Conservation (phyloP, 2,113 vertebrate genomes). For the Trogon melanurus region DNA sequence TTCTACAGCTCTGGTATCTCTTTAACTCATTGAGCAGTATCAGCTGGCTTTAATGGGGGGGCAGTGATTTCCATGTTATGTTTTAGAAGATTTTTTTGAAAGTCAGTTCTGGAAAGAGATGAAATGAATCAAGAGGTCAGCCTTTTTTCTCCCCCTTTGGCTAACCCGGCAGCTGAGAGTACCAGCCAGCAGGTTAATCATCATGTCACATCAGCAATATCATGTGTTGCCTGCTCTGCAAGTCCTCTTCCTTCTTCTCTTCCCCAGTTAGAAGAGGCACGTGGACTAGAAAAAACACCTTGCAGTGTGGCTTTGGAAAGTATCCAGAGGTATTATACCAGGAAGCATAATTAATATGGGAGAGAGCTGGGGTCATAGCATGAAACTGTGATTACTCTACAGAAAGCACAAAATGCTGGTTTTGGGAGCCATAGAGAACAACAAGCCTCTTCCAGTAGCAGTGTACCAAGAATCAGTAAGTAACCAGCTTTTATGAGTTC, state of each 20-base stretch:
- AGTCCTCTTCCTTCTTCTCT: not conserved
- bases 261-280: not conserved
- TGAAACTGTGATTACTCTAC: not conserved
- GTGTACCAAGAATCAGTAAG: not conserved
- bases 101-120: not conserved
- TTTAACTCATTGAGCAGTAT: not conserved
- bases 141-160: not conserved
- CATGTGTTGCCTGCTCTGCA: not conserved
- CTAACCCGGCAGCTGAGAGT: not conserved
- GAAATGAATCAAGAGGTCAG: not conserved
- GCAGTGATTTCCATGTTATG: not conserved
- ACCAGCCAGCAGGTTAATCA: not conserved
- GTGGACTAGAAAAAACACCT: not conserved
- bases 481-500: not conserved
- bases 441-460: not conserved
- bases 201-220: not conserved
- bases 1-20: not conserved
- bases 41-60: not conserved
- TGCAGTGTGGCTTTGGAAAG: not conserved
- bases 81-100: not conserved
- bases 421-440: not conserved
- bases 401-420: not conserved
- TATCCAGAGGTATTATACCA: not conserved
- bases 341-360: not conserved
- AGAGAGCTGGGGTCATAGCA: not conserved